These are phyloP conservation scores for Ormia ochracea DNA, from an alignment of 2,888 invertebrate genomes.

Conservation along the genomic window DNA sequence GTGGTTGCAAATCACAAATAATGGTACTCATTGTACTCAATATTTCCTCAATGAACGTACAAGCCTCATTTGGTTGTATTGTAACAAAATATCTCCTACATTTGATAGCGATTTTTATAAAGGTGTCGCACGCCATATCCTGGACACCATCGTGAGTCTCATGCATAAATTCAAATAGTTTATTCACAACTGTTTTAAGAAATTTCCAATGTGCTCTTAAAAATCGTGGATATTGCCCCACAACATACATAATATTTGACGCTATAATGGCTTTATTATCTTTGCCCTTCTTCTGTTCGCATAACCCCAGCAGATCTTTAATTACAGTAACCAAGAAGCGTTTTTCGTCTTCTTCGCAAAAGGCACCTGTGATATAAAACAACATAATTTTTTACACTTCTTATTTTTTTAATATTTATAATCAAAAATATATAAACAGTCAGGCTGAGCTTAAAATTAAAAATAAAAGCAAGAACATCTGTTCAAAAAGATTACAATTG, in stretches of 20 bases:
- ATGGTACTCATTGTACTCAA: slow-evolving; percentile 96
- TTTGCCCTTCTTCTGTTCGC: slow-evolving; percentile 98
- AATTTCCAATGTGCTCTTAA: slow-evolving; percentile 99
- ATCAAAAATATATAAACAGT: too few species aligned
- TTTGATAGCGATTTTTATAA: slow-evolving; percentile 99
- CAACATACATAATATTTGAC: slow-evolving; percentile 99
- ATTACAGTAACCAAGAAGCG: slow-evolving; percentile 99
- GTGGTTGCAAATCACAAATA: slow-evolving; percentile 98
- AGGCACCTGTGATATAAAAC: slow-evolving; percentile 80
- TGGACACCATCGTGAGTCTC: slow-evolving; percentile 99
- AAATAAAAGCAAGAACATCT: too few species aligned
- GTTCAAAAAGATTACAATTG: too few species aligned
- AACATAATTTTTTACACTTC: background rate
- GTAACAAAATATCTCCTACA: slow-evolving; percentile 98
- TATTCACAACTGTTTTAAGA: slow-evolving; percentile 99
- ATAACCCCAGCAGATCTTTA: slow-evolving; percentile 96
- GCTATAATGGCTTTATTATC: slow-evolving; percentile 99
- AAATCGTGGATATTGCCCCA: slow-evolving; percentile 99
- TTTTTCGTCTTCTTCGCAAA: slow-evolving; percentile 99
- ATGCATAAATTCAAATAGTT: slow-evolving; percentile 99
- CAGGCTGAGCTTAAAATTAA: too few species aligned
- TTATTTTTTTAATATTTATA: background rate
- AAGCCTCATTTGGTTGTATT: slow-evolving; percentile 95
- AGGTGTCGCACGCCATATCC: slow-evolving; percentile 99
- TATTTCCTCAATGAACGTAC: slow-evolving; percentile 99